Base-by-base conservation (phyloP, 1,140 invertebrate genomes). In the Cotesia chilonis region DNA sequence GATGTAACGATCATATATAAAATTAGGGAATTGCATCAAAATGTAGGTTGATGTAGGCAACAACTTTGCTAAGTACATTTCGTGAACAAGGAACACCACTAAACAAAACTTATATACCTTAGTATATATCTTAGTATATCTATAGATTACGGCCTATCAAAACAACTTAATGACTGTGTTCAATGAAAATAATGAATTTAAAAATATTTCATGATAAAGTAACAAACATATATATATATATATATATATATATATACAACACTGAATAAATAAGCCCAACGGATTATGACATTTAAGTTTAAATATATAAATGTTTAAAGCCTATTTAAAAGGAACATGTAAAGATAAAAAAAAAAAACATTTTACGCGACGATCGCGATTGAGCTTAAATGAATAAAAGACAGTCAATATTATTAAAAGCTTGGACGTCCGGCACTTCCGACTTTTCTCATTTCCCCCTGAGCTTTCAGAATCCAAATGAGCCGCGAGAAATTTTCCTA, bases 361-460 rank as follows among this genome's bases (percentile, higher is more conserved):
- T 55, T 64, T 60, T 55, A n/a, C 60, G 10, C 67, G 10, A 38
- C 37, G 37, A 28, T 37, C 55, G 54, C 35, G 36, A 68, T 72
- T n/a, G 37, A 20, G 55, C 65, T 38, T 68, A 72, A 72, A 66
- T 17, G 52, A 66, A 52, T 60, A 68, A 69, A 69, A 76, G 79
- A 83, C 79, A 79, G 79, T 83, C 84, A 79, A 82, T 79, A 83
- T 82, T 83, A 85, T 86, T 85, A 84, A 84, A 85, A 85, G 82
- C 82, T 78, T 80, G 79, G 79, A 78, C 81, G 79, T 82, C 80
- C 79, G 75, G 77, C 79, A 77, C 78, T 84, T 84, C 83, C 83
- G 84, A 86, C 84, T 84, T 85, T 86, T 85, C 83, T 84, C 84
- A 85, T 86, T 86, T 85, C 84, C 84, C 70, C 82, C 79, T 80